These are phyloP conservation scores for Corythoichthys intestinalis DNA, from an alignment of 2,113 vertebrate genomes.

Conservation along the genomic window DNA sequence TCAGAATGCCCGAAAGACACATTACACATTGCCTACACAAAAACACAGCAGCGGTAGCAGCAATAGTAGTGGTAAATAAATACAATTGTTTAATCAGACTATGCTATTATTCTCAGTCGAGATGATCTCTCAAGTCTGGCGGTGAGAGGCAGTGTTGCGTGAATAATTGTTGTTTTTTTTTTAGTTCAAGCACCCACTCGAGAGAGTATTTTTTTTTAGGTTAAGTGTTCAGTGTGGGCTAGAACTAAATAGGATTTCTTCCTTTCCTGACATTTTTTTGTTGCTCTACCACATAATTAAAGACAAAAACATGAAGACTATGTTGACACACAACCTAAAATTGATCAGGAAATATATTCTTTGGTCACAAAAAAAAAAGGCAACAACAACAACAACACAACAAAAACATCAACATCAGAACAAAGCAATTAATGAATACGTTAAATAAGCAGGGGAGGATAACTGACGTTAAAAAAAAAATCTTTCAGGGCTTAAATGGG, in stretches of 20 bases:
- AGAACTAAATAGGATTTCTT: conserved; percentile 18
- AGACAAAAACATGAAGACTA: conserved; percentile 44
- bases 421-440: conserved; percentile 38
- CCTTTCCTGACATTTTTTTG: conserved; percentile 9
- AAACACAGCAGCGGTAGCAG: conserved; percentile 66
- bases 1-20: conserved; percentile 60
- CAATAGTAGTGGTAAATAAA: conserved; percentile 27
- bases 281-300: conserved; percentile 53
- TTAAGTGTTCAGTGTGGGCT: conserved; percentile 34
- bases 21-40: conserved; percentile 62
- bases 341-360: conserved; percentile 76
- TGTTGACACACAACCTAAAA: conserved; percentile 55
- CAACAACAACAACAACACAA: conserved; percentile 48
- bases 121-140: conserved; percentile 42
- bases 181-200: conserved; percentile 65
- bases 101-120: conserved; percentile 15
- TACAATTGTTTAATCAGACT: background rate
- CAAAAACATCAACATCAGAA: background rate
- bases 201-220: conserved; percentile 54
- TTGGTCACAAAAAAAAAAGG: conserved; percentile 84
- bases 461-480: conserved; percentile 30
- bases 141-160: conserved; percentile 72
- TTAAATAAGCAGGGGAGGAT: conserved; percentile 34
- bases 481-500: conserved; percentile 53
- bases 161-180: conserved; percentile 33